A percentile compares a stretch with the other conserved stretches of the same genome.
Evolutionary conservation across 2,797 vertebrate genomes (phyloP).

Genomic region (Ibycter americanus): DNA sequence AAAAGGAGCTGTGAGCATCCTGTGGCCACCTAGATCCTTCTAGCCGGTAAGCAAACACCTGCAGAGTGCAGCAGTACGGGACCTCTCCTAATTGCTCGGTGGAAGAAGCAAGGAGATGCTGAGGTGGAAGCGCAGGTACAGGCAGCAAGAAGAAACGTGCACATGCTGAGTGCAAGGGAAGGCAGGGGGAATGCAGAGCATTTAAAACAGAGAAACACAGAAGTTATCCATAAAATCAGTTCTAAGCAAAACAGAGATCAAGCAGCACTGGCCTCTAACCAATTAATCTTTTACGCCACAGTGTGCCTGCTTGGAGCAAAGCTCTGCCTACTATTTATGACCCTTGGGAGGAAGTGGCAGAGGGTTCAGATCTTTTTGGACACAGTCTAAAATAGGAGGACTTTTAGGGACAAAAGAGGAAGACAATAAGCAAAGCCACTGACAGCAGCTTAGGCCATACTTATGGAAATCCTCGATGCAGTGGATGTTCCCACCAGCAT

Average conservation of each 20-base stretch:
- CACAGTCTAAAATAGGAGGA: neutral
- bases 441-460: constrained; percentile 71
- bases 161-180: neutral
- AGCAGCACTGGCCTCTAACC: neutral
- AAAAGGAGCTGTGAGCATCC: constrained; percentile 15
- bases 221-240: neutral
- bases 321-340: neutral
- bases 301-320: neutral
- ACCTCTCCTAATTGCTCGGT: constrained; percentile 3
- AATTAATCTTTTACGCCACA: neutral
- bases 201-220: neutral
- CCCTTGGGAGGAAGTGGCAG: neutral
- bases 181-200: neutral
- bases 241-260: neutral
- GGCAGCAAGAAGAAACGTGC: neutral
- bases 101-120: neutral
- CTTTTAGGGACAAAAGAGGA: neutral
- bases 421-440: neutral
- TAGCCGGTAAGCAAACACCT: constrained; percentile 24
- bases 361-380: neutral
- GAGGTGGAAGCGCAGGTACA: neutral
- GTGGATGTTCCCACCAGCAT: constrained; percentile 94
- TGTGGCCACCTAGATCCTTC: neutral
- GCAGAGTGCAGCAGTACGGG: constrained; percentile 5
- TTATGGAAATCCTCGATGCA: constrained; percentile 99